Evolutionary conservation across 2,113 vertebrate species (phyloP).

Genomic region (Jaculus jaculus): DNA sequence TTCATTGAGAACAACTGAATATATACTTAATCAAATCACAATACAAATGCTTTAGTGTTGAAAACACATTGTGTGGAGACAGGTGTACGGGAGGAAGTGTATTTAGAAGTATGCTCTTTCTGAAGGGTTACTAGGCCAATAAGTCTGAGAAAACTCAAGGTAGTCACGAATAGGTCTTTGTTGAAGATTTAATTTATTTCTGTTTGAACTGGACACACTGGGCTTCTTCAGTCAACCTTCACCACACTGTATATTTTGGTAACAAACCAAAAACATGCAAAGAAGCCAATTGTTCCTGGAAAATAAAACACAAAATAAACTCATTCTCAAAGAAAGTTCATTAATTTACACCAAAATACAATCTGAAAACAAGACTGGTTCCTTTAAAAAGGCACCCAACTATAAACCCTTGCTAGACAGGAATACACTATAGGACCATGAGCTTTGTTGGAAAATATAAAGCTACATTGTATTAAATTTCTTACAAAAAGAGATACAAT

Average conservation of each 20-base stretch:
- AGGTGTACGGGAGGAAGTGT: constrained; percentile 70
- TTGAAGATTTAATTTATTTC: constrained; percentile 84
- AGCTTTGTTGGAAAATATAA: constrained; percentile 18
- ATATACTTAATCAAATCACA: constrained; percentile 85
- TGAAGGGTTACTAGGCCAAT: constrained; percentile 82
- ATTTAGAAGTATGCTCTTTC: constrained; percentile 76
- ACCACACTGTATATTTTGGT: constrained; percentile 99
- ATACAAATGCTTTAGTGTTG: constrained; percentile 85
- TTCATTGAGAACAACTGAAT: constrained; percentile 80
- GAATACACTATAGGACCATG: neutral
- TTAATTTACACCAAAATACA: constrained; percentile 34
- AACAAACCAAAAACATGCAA: constrained; percentile 99
- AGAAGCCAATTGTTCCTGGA: constrained; percentile 98
- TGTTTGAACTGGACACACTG: constrained; percentile 75
- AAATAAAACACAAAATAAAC: constrained; percentile 48
- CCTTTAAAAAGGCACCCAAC: constrained; percentile 12
- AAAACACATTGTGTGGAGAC: constrained; percentile 73
- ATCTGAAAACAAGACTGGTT: neutral
- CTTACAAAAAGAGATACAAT: neutral
- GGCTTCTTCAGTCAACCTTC: constrained; percentile 94
- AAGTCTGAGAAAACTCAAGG: constrained; percentile 85
- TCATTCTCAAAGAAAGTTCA: constrained; percentile 4
- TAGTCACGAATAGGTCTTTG: constrained; percentile 80
- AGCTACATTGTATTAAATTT: constrained; percentile 28
- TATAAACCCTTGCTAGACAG: neutral